Base-by-base conservation (phyloP, 1,140 invertebrate genomes). In the Cecropterus lyciades region DNA sequence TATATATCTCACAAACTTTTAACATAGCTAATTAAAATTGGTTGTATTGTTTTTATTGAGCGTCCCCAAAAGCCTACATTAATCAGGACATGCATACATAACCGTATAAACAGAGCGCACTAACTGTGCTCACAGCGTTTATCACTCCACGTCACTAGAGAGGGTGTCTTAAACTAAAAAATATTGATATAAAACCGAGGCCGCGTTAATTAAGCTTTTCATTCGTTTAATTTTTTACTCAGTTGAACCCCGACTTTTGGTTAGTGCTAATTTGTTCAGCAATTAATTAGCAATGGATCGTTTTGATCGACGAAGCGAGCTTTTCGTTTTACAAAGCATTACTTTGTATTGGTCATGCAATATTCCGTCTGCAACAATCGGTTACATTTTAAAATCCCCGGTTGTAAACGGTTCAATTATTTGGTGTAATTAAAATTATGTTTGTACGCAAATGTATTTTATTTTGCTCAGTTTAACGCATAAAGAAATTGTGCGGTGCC, bases 141-240 rank as follows among this genome's bases (percentile, higher is more conserved):
- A 11, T 65, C 64, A 37, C 60, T 85, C 78, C 37, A 0, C 3
- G 70, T 16, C 17, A 20, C 16, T 45, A 81, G 69, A 79, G 76
- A 83, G 87, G 86, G 86, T 91, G 82, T 91, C 88, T 91, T 86
- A 86, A 89, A 89, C 84, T 89, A 89, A 86, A 82, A 87, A 84
- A 80, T 91, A 91, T 89, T 91, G 86, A 89, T 89, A 89, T 89
- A 80, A 81, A 86, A 82, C 77, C 75, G 75, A 69, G 77, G 72
- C 67, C 70, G 81, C 79, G 79, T 83, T 91, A 91, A 91, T 91
- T 91, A 89, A 85, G 81, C 80, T 81, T 87, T 89, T 87, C 79
- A 91, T 67, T 84, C 80, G 75, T 87, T 86, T 88, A 87, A 89
- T 84, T 89, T 87, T 88, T 87, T 84, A 88, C 79, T 85, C 70